Evolutionary conservation across 1,140 invertebrate genomes (phyloP).

Genomic region (Sycobia sp.): DNA sequence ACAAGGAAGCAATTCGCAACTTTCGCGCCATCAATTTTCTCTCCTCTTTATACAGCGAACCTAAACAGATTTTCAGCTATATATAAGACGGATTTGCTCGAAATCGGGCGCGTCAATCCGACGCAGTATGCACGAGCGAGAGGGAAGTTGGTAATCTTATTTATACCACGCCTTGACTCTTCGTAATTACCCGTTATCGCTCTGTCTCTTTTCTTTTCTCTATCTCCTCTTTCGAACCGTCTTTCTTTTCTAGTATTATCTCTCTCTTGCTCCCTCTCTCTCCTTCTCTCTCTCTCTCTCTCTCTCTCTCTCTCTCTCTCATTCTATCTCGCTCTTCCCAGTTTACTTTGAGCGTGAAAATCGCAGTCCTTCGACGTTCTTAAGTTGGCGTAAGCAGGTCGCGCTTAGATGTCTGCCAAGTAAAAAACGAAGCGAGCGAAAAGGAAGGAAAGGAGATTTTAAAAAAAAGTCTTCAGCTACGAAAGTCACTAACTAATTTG

Average conservation of each 20-base stretch:
- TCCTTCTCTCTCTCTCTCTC: not conserved
- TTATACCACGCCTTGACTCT: constrained; percentile 21
- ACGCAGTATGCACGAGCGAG: not conserved
- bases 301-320: not conserved
- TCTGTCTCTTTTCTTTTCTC: too few species aligned
- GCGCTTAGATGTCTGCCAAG: not conserved
- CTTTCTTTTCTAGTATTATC: constrained; percentile 28
- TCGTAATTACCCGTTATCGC: constrained; percentile 29
- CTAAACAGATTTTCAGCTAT: too few species aligned
- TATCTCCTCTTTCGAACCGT: constrained; percentile 2
- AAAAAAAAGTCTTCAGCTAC: not conserved
- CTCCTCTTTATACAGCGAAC: too few species aligned
- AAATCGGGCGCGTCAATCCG: too few species aligned
- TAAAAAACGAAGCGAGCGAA: not conserved
- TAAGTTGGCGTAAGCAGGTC: not conserved
- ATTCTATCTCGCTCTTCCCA: not conserved
- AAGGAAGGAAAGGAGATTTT: not conserved
- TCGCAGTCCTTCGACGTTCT: not conserved
- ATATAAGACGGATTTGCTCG: too few species aligned
- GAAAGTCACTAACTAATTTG: not conserved
- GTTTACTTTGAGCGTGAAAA: not conserved
- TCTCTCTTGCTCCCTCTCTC: not conserved
- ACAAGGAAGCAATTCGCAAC: too few species aligned
- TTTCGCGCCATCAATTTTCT: too few species aligned
- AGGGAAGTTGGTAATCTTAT: constrained; percentile 23